phyloP scores from a whole-genome alignment of 2,797 vertebrate genomes.

The Anguilla anguilla region DNA sequence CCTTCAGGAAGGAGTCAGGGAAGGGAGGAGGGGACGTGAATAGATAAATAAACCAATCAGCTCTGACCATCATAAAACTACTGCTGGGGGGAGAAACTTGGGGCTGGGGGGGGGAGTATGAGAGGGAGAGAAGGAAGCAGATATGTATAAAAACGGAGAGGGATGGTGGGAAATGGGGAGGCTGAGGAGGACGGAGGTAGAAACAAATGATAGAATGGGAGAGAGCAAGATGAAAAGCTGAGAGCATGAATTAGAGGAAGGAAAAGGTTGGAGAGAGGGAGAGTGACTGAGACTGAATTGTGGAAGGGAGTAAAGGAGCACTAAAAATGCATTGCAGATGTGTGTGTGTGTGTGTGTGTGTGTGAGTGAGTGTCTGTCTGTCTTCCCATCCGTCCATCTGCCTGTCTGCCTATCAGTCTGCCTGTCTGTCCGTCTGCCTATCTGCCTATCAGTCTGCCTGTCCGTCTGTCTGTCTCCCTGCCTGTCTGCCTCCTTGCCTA shows the following conservation, averaged over 20 bases:
- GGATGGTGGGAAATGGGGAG: background rate
- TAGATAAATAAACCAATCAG: background rate
- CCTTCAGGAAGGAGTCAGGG: background rate
- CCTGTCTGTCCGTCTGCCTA: too few relatives aligned
- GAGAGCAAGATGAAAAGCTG: background rate
- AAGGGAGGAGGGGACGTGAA: background rate
- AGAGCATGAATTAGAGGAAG: background rate
- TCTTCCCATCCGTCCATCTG: too few relatives aligned
- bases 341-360: background rate
- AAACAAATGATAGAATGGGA: background rate
- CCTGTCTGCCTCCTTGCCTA: too few relatives aligned
- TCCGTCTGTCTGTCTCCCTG: too few relatives aligned
- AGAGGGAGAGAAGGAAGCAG: background rate
- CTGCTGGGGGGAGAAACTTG: background rate
- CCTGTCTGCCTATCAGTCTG: too few relatives aligned
- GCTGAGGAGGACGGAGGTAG: background rate
- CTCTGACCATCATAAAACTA: background rate
- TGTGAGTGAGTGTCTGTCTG: too few relatives aligned
- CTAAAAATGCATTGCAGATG: background rate
- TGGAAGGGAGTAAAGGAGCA: background rate
- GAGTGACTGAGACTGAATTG: background rate
- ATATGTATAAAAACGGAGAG: background rate
- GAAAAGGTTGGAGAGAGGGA: too few relatives aligned
- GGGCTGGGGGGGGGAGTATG: background rate
- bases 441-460: too few relatives aligned